phyloP scores from a whole-genome alignment of 2,888 invertebrate genomes.

The Diarsia dahlii region DNA sequence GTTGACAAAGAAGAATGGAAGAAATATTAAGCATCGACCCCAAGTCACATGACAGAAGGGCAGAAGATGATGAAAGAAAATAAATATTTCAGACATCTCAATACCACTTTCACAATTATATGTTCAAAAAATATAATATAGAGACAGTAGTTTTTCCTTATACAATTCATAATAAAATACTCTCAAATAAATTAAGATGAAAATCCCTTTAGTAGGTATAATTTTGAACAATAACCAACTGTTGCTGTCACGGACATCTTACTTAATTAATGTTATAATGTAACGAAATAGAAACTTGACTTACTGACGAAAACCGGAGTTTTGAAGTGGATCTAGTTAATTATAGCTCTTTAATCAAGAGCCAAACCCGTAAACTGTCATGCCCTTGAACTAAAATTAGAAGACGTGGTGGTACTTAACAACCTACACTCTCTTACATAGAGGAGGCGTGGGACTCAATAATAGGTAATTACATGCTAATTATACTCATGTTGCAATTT shows the following conservation, averaged over 20 bases:
- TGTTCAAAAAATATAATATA: no score
- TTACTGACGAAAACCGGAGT: not conserved
- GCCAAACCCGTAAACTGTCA: not conserved
- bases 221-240: not conserved
- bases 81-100: no score
- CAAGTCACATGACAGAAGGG: no score
- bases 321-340: not conserved
- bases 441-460: not conserved
- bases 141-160: no score
- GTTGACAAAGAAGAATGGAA: no score
- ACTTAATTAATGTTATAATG: constrained; percentile 16
- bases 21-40: no score
- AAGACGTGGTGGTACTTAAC: not conserved
- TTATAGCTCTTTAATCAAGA: not conserved
- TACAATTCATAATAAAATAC: not conserved
- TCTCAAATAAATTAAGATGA: constrained; percentile 19
- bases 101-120: no score
- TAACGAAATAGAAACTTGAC: constrained; percentile 1
- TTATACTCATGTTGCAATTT: not conserved
- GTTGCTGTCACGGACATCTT: constrained; percentile 12
- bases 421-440: not conserved
- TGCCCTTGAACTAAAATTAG: not conserved
- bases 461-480: not conserved
- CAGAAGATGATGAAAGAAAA: no score
- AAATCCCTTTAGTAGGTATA: not conserved